Percentiles rank a stretch among this genome's conserved stretches.
Conservation (phyloP, 2,113 vertebrate genomes). For the Boulengeromyrus knoepffleri region DNA sequence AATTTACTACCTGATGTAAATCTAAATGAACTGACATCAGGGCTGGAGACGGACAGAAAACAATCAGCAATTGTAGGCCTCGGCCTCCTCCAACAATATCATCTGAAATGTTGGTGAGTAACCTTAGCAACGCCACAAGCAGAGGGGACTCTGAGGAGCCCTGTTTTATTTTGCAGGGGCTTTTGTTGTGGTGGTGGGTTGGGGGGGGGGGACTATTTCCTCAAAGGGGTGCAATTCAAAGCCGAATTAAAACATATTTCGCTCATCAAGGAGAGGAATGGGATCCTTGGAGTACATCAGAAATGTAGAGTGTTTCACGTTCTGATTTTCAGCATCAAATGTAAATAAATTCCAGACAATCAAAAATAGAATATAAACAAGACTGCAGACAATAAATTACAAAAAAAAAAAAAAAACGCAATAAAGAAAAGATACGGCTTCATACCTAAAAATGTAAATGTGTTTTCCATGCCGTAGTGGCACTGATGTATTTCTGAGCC, state of each 20-base stretch:
- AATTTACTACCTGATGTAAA: slow-evolving; percentile 96
- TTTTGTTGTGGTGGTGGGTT: slow-evolving; percentile 41
- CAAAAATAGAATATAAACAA: slow-evolving; percentile 3
- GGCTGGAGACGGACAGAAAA: slow-evolving; percentile 78
- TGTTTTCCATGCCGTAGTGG: neutral
- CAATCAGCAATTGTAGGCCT: slow-evolving; percentile 58
- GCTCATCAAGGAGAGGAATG: neutral
- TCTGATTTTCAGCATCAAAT: neutral
- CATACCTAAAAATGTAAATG: neutral
- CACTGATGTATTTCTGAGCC: neutral
- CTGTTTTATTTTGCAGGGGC: slow-evolving; percentile 40
- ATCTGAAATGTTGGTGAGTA: slow-evolving; percentile 52
- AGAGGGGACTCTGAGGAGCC: slow-evolving; percentile 49
- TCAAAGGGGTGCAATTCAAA: slow-evolving; percentile 39
- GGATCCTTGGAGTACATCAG: neutral
- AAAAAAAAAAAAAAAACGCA: neutral
- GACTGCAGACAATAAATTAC: neutral
- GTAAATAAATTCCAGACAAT: neutral
- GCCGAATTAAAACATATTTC: slow-evolving; percentile 25
- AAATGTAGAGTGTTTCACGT: neutral
- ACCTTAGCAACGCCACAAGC: slow-evolving; percentile 59
- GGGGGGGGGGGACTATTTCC: slow-evolving; percentile 29
- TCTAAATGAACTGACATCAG: slow-evolving; percentile 94
- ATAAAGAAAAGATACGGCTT: neutral
- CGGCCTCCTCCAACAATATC: slow-evolving; percentile 51